Base-by-base conservation (phyloP, 2,888 invertebrate species). In the Oxytorus armatus region DNA sequence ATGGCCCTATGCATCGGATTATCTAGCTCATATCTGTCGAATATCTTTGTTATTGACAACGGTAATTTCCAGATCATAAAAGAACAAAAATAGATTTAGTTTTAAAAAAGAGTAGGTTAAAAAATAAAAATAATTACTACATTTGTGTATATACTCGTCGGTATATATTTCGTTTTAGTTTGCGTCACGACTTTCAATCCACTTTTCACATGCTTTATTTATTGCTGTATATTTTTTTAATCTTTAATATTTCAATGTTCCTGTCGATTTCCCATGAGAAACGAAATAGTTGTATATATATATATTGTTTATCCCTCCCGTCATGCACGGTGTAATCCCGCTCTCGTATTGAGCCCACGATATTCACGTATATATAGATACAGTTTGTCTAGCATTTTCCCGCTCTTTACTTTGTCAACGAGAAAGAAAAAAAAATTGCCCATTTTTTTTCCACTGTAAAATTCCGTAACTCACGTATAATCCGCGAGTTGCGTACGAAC, bases 211-310 rank as follows among this genome's bases (percentile, higher is more conserved):
- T 16, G 10, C 23, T 44, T 63, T 63, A 63, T 63, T 29, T 55
- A 51, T 55, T 18, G 23, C 18, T 49, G 49, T 25, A 18, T 29
- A 29, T 42, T 55, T 42, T 69, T 36, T 53, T 33, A 69, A 55
- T 55, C 55, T 44, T 14, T 55, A 29, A 55, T 69, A 69, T 69
- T 69, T 69, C 68, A 69, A 29, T n/a, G 42, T 55, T 42, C 29
- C 29, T 16, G 42, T 55, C 55, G 55, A 55, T 69, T 44, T 25
- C 23, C 42, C 42, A 55, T 16, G 29, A 69, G 36, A 69, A 55
- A 14, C 21, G 11, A 29, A 29, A 29, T 5, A 29, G 3, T 3
- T 5, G 5, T 5, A 29, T 5, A 29, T 5, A 29, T 29, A 29
- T 5, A 29, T 29, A 29, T 29, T 29, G 2, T 29, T 29, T 5